Base-by-base conservation (phyloP, 1,140 invertebrate genomes). In the Venturia canescens region DNA sequence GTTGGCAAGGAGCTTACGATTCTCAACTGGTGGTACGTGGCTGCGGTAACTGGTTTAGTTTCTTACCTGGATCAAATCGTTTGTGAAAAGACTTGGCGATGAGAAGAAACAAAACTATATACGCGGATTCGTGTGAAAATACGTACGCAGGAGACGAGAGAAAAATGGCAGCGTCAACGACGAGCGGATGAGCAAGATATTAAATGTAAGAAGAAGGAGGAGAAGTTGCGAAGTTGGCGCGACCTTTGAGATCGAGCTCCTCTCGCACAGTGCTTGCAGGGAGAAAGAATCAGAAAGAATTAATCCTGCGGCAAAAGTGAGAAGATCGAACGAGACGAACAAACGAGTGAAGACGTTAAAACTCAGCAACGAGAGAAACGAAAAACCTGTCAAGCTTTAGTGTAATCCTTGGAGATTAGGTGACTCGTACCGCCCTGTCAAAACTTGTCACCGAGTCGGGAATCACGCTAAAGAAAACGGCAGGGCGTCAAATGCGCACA, bases 371-470 rank as follows among this genome's bases (percentile, higher is more conserved):
- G 50, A 31, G 31, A 78, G 34, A 60, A 48, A 34, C 70, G 60
- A 63, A 53, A 53, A 86, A 87, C 87, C 84, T 87, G 87, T 86
- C 84, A 87, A 87, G 81, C 80, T 78, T 70, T 80, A 16, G 79
- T 83, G 83, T 89, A 86, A 88, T 84, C 86, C 84, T 34, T 7
- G 27, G 50, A 87, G 85, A 87, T 89, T 86, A 87, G 82, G 83
- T 78, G 82, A 83, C 83, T 82, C 80, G 82, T 74, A 83, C 79
- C 80, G 82, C 76, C 74, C 84, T 87, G 88, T 89, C 88, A 88
- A 89, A 89, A 89, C 87, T 89, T 87, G 86, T 87, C 86, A 88
- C 84, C 83, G 84, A 80, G 63, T 83, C 60, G 80, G 70, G 80
- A 81, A 83, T 82, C 69, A 84, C 79, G 80, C 74, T 76, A 2